Base-by-base conservation (phyloP, 2,113 vertebrate species). In the Chascanopsetta lugubris region DNA sequence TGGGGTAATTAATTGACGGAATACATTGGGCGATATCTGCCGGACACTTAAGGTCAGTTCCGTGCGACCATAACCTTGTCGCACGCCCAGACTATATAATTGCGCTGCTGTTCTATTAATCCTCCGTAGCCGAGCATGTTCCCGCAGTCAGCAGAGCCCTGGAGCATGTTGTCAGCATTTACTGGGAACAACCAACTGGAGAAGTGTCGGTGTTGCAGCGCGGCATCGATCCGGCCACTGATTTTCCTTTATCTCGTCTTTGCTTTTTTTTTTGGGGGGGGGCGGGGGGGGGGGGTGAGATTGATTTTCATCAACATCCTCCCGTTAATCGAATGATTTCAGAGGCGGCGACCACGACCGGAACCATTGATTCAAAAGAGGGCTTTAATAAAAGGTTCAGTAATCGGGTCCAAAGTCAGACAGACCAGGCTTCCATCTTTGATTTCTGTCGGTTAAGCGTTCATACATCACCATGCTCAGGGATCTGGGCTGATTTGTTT, bases 1-100 rank as follows among this genome's bases (percentile, higher is more conserved):
- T 77, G 55, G 49, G 54, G 59, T 80, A 80, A 78, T 87, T 80
- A 69, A 78, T 86, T 68, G 64, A 68, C 71, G 29, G 60, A 72
- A 68, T 64, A 48, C 50, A 54, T 54, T 24, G 2, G n/a, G 71
- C 54, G 61, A 36, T 80, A 64, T 79, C 53, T 57, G 2, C 22
- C 42, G 65, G 68, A 75, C 64, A 69, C 54, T 55, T 80, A 43
- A 56, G 80, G 78, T 88, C 61, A 75, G 29, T 84, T 74, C 81
- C 12, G 7, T 42, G 56, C 79, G 68, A 85, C 62, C 43, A 50
- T 81, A 81, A 79, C 63, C 67, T 65, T 73, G 56, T 80, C 81
- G 60, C 67, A 70, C 10, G 47, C 32, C 6, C 17, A 64, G 71
- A 69, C 57, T 60, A 36, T 50, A 56, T 72, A 79, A 75, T 74